These are phyloP conservation scores for Catamblyrhynchus diadema DNA, from an alignment of 2,797 vertebrate genomes.

Conservation along the genomic window DNA sequence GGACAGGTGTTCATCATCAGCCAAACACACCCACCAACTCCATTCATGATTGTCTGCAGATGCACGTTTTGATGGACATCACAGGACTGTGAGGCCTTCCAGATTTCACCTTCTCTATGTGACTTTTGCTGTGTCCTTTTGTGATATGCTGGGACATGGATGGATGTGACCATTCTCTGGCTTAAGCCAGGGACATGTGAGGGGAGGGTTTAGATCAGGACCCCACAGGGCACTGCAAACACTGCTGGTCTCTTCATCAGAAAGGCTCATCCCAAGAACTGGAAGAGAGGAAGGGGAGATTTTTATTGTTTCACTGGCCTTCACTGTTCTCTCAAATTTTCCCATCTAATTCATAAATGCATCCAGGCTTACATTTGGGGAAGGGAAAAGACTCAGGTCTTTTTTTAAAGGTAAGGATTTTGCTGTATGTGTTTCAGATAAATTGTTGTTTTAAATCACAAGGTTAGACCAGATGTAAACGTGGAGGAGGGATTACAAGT, in stretches of 20 bases:
- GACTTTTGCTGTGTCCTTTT: background rate
- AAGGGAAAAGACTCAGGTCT: background rate
- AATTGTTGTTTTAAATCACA: background rate
- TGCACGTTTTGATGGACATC: background rate
- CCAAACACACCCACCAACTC: accelerated
- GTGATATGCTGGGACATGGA: background rate
- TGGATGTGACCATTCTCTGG: background rate
- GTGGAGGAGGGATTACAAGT: background rate
- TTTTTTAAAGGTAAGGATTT: background rate
- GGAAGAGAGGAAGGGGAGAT: background rate
- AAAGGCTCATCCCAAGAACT: background rate
- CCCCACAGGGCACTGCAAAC: background rate
- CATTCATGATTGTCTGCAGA: background rate
- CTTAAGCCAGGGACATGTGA: background rate
- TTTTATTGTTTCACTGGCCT: background rate
- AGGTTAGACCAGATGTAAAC: background rate
- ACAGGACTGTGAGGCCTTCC: accelerated
- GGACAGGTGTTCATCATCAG: accelerated
- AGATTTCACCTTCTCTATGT: background rate
- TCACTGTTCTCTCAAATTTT: background rate
- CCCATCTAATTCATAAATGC: background rate
- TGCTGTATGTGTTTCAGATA: background rate
- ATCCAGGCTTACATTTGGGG: background rate
- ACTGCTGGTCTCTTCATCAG: background rate
- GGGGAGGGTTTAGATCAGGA: background rate